Evolutionary conservation across 2,113 vertebrate genomes (phyloP).

Genomic region (Engystomops pustulosus): DNA sequence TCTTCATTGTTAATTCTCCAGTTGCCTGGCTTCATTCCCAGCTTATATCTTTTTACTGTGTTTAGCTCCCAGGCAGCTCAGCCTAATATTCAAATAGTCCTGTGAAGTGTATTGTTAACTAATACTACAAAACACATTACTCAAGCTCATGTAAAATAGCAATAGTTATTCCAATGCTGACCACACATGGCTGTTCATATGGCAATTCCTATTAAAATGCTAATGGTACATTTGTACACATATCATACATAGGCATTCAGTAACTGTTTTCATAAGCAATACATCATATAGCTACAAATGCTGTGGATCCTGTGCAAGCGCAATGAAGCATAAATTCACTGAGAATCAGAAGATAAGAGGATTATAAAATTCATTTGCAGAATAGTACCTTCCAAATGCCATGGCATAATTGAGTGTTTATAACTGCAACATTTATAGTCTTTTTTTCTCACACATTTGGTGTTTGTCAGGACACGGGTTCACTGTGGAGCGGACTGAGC

Average conservation of each 20-base stretch:
- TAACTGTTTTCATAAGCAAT: not conserved
- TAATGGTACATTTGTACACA: not conserved
- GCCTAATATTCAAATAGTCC: constrained; percentile 37
- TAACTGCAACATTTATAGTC: constrained; percentile 26
- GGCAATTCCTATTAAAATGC: not conserved
- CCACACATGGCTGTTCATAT: not conserved
- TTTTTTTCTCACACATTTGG: constrained; percentile 25
- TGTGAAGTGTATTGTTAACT: constrained; percentile 22
- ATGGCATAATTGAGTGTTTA: constrained; percentile 9
- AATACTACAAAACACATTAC: constrained; percentile 27
- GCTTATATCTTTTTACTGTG: not conserved
- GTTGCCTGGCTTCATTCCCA: constrained; percentile 22
- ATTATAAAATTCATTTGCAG: constrained; percentile 29
- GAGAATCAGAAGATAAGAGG: constrained; percentile 13
- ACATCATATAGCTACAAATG: not conserved
- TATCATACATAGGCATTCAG: not conserved
- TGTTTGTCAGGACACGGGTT: constrained; percentile 14
- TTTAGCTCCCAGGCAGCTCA: constrained; percentile 25
- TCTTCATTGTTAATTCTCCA: constrained; percentile 39
- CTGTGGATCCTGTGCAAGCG: not conserved
- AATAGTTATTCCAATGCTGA: not conserved
- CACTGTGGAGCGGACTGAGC: constrained; percentile 11
- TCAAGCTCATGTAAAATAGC: not conserved
- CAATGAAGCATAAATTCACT: not conserved
- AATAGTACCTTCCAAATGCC: constrained; percentile 19